Evolutionary conservation across 2,797 vertebrate species (phyloP).

Genomic region (Scleropages formosus): DNA sequence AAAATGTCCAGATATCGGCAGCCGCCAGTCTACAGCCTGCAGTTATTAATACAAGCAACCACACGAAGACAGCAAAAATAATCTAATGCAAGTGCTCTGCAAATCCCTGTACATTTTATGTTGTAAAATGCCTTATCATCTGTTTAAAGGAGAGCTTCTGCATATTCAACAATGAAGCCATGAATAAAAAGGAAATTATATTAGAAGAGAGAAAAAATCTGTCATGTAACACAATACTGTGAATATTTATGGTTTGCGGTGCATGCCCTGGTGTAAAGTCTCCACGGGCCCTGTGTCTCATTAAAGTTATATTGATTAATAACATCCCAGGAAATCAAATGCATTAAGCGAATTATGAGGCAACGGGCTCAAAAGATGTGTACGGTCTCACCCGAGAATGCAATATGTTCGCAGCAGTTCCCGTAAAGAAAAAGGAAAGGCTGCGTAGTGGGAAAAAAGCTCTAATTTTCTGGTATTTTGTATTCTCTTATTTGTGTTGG

Average conservation of each 20-base stretch:
- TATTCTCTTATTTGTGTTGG: slow-evolving; percentile 62
- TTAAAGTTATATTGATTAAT: slow-evolving; percentile 62
- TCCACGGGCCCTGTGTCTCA: slow-evolving; percentile 51
- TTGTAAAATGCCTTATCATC: slow-evolving; percentile 11
- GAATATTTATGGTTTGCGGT: slow-evolving; percentile 31
- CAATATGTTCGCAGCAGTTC: slow-evolving; percentile 43
- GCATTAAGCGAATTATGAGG: slow-evolving; percentile 57
- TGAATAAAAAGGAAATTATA: neutral
- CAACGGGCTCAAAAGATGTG: slow-evolving; percentile 38
- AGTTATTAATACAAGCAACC: neutral
- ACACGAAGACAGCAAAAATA: neutral
- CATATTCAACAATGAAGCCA: slow-evolving; percentile 9
- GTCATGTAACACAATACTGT: slow-evolving; percentile 11
- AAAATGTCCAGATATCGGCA: slow-evolving; percentile 32
- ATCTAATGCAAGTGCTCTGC: neutral
- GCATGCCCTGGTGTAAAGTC: slow-evolving; percentile 37
- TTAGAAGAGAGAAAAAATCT: neutral
- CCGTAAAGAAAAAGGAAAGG: slow-evolving; percentile 42
- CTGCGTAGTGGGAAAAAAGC: slow-evolving; percentile 46
- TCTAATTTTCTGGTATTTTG: slow-evolving; percentile 57
- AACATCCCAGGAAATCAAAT: slow-evolving; percentile 55
- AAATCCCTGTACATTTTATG: neutral
- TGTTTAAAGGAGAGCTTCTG: slow-evolving; percentile 11
- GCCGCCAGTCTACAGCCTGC: neutral
- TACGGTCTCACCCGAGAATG: slow-evolving; percentile 51